Conservation (phyloP, 2,797 vertebrate species). For the Sebastes diaconus region DNA sequence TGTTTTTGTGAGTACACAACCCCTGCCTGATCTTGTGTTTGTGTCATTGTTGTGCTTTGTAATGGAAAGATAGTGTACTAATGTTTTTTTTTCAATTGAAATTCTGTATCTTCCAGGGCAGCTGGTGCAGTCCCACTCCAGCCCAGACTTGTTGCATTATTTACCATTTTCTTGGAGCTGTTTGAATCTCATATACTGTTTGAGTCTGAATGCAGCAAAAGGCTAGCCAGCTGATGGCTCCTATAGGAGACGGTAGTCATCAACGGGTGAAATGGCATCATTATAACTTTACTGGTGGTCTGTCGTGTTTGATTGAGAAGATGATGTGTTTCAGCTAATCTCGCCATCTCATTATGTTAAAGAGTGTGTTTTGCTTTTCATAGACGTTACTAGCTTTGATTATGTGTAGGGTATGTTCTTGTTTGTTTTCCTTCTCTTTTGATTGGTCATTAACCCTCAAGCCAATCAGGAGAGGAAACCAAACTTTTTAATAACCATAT, state of each 20-base stretch:
- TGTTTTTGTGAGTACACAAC: not conserved
- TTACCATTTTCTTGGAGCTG: not conserved
- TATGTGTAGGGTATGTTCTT: conserved; percentile 27
- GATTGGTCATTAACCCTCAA: conserved; percentile 66
- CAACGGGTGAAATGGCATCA: conserved; percentile 9
- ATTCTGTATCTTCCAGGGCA: not conserved
- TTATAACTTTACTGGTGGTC: conserved; percentile 17
- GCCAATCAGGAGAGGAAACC: conserved; percentile 31
- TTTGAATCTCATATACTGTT: not conserved
- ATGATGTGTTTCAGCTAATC: conserved; percentile 12
- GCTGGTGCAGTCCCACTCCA: not conserved
- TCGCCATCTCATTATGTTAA: conserved; percentile 36
- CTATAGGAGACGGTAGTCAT: not conserved
- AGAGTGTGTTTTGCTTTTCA: conserved; percentile 6
- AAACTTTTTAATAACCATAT: conserved; percentile 33
- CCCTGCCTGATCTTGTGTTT: not conserved
- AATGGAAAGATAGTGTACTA: not conserved
- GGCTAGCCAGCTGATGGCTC: not conserved
- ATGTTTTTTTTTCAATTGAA: not conserved
- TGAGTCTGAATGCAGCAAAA: not conserved
- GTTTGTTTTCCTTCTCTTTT: conserved; percentile 41
- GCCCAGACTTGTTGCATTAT: conserved; percentile 14
- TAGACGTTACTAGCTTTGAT: conserved; percentile 33
- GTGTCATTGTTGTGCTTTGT: not conserved
- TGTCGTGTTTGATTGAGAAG: conserved; percentile 44